Percentiles rank a stretch among this genome's conserved stretches.
phyloP scores from a whole-genome alignment of 2,888 invertebrate species.

The Hetaerina titia region DNA sequence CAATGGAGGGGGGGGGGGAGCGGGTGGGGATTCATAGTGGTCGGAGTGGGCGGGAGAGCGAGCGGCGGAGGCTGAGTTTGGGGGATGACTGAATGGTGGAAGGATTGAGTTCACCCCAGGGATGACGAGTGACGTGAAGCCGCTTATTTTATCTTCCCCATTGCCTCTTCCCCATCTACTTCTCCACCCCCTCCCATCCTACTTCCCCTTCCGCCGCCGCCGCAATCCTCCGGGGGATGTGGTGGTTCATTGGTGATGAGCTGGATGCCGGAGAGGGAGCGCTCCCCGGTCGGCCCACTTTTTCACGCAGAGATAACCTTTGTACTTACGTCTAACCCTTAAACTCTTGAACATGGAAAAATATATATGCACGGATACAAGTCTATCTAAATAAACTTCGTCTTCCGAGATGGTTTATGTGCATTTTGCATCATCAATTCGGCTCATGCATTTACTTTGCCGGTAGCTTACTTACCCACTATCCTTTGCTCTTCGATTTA shows the following conservation, averaged over 20 bases:
- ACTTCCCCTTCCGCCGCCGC: neutral
- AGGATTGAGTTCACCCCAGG: conserved; percentile 24
- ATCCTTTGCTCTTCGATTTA: neutral
- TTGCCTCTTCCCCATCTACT: neutral
- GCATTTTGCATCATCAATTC: neutral
- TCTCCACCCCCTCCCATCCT: too few relatives aligned
- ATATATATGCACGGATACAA: neutral
- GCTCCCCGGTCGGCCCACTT: neutral
- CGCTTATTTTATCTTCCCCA: conserved; percentile 16
- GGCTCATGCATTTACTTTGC: neutral
- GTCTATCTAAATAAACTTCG: neutral
- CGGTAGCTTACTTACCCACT: neutral
- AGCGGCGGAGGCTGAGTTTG: neutral
- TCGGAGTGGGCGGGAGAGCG: neutral
- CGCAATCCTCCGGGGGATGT: neutral
- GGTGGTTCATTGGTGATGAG: conserved; percentile 8
- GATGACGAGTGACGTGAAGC: conserved; percentile 21
- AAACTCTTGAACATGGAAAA: neutral
- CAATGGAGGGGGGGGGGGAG: too few relatives aligned
- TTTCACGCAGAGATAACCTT: neutral
- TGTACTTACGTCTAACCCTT: neutral
- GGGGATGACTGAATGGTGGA: conserved; percentile 19
- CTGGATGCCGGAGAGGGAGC: conserved; percentile 4
- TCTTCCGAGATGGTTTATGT: neutral
- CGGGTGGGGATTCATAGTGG: neutral